phyloP scores from a whole-genome alignment of 1,140 invertebrate genomes.

The Meteorus sp. region DNA sequence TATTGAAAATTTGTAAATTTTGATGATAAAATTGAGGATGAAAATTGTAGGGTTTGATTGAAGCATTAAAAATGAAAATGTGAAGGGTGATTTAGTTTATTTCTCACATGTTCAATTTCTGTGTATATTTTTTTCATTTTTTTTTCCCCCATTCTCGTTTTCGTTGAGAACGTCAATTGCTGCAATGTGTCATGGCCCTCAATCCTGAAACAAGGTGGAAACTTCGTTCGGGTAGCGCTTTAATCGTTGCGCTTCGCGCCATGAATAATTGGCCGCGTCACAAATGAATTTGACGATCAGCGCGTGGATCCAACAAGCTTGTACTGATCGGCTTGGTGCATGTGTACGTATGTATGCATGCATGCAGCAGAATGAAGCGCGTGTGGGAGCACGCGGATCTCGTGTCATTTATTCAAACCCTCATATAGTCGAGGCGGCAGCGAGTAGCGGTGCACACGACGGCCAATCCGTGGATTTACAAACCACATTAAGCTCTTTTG shows the following conservation, averaged over 20 bases:
- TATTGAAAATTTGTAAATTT: no score
- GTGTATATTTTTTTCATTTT: no score
- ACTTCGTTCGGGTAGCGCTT: constrained; percentile 10
- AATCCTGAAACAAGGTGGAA: constrained; percentile 1
- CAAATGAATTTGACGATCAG: constrained; percentile 53
- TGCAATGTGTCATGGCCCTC: no score
- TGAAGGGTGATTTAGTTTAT: no score
- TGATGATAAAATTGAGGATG: no score
- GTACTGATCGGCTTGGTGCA: background rate
- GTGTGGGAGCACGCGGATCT: constrained; percentile 15
- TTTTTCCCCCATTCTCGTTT: no score
- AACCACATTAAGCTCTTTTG: constrained; percentile 35
- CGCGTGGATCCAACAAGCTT: constrained; percentile 19
- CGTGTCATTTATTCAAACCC: constrained; percentile 48
- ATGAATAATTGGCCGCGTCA: constrained; percentile 51
- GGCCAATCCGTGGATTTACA: constrained; percentile 36
- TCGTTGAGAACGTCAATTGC: no score
- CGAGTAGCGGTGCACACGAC: no score
- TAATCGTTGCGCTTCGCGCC: constrained; percentile 26
- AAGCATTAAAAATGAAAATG: no score
- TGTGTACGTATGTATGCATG: background rate
- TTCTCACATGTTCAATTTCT: no score
- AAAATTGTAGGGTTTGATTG: no score
- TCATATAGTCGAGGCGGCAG: no score
- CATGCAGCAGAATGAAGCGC: background rate